Conservation (phyloP, 2,797 vertebrate species). For the Enteromius thamalakanensis region DNA sequence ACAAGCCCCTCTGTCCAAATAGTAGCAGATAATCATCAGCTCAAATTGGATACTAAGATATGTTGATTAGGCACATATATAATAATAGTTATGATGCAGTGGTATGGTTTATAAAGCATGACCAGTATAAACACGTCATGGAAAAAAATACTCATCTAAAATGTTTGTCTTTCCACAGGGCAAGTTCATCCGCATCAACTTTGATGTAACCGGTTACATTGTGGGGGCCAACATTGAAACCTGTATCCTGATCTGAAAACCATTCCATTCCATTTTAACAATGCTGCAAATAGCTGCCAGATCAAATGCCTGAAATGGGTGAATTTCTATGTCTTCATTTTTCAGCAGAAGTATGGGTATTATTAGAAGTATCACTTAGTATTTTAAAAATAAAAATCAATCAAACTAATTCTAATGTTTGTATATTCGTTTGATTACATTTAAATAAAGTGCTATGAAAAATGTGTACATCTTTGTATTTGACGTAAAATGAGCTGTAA, state of each 20-base stretch:
- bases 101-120: background rate
- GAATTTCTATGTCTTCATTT: background rate
- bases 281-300: background rate
- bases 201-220: slow-evolving; percentile 93
- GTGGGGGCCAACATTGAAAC: slow-evolving; percentile 89
- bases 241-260: slow-evolving; percentile 58
- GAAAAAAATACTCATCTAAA: slow-evolving; percentile 55
- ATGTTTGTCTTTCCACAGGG: slow-evolving; percentile 77
- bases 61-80: slow-evolving; percentile 3
- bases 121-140: background rate
- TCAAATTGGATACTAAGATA: background rate
- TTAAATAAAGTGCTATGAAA: background rate
- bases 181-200: slow-evolving; percentile 98
- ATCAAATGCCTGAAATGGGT: background rate
- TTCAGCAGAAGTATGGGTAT: background rate
- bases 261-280: background rate
- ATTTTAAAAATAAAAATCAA: background rate
- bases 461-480: background rate
- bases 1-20: background rate
- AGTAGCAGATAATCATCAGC: background rate
- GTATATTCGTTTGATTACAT: background rate
- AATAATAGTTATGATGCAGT: background rate
- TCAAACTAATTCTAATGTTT: background rate
- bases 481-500: background rate
- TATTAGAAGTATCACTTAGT: background rate